These are phyloP conservation scores for Hypotaenidia okinawae DNA, from an alignment of 2,797 vertebrate species.

Conservation along the genomic window DNA sequence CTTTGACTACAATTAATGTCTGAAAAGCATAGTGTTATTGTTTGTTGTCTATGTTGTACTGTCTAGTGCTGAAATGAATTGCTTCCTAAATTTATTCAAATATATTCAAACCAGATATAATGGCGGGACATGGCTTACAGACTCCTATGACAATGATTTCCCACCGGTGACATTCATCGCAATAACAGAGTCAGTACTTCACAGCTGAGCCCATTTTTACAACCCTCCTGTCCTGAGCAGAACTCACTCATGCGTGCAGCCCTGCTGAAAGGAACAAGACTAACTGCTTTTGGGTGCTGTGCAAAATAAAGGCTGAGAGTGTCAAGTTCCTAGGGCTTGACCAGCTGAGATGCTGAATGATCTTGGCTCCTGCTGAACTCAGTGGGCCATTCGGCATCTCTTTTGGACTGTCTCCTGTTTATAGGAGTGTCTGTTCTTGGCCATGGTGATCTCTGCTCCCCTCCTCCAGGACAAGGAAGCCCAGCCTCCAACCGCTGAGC, in stretches of 20 bases:
- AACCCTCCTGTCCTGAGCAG: neutral
- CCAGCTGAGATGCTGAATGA: neutral
- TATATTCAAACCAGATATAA: constrained; percentile 20
- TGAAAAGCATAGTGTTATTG: neutral
- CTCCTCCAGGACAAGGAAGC: accelerated
- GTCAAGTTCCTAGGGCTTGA: neutral
- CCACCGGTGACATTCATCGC: neutral
- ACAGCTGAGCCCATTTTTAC: constrained; percentile 16
- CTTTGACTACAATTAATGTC: neutral
- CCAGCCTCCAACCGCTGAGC: neutral
- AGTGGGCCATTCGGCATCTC: neutral
- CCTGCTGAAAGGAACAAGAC: neutral
- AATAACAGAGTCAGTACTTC: neutral
- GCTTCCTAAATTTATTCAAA: constrained; percentile 51
- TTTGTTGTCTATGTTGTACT: neutral
- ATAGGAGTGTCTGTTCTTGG: neutral
- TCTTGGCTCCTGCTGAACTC: neutral
- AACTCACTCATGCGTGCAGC: neutral
- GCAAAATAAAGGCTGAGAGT: neutral
- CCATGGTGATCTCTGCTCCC: neutral
- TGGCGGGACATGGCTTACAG: neutral
- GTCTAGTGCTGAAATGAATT: constrained; percentile 26
- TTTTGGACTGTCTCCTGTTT: neutral
- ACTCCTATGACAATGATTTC: neutral
- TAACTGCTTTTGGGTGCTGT: neutral